Conservation (phyloP, 2,888 invertebrate genomes). For the Halocaridina rubra region DNA sequence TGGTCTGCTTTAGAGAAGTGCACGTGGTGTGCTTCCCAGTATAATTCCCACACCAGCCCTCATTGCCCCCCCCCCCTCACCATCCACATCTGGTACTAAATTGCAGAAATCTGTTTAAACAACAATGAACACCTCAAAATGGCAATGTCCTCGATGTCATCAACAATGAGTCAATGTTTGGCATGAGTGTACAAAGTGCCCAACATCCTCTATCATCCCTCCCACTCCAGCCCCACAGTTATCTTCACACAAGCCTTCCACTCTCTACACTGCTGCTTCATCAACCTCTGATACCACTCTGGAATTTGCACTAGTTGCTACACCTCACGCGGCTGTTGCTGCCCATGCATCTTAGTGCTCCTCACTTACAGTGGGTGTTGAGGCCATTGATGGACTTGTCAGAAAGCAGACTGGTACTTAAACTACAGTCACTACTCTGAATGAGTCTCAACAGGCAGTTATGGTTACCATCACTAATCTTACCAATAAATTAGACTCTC, state of each 20-base stretch:
- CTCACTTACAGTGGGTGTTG: neutral
- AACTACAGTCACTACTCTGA: neutral
- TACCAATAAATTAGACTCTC: neutral
- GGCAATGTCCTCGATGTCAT: slow-evolving; percentile 23
- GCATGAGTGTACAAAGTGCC: slow-evolving; percentile 3
- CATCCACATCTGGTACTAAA: too few species aligned
- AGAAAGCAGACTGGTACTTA: neutral
- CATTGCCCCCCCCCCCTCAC: neutral
- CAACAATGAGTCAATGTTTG: neutral
- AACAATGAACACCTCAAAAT: neutral
- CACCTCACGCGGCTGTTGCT: neutral
- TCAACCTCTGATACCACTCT: too few species aligned
- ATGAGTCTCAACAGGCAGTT: neutral
- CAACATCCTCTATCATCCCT: too few species aligned
- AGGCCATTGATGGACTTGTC: neutral
- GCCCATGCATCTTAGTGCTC: neutral
- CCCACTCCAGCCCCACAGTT: too few species aligned
- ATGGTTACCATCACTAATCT: neutral
- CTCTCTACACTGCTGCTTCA: neutral
- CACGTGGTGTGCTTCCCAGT: neutral
- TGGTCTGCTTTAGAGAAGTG: slow-evolving; percentile 1
- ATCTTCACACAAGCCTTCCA: neutral
- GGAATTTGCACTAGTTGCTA: too few species aligned
- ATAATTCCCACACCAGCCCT: neutral
- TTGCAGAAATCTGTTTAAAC: neutral